Evolutionary conservation across 2,888 invertebrate genomes (phyloP).

Genomic region (Philhelius pedissequus): DNA sequence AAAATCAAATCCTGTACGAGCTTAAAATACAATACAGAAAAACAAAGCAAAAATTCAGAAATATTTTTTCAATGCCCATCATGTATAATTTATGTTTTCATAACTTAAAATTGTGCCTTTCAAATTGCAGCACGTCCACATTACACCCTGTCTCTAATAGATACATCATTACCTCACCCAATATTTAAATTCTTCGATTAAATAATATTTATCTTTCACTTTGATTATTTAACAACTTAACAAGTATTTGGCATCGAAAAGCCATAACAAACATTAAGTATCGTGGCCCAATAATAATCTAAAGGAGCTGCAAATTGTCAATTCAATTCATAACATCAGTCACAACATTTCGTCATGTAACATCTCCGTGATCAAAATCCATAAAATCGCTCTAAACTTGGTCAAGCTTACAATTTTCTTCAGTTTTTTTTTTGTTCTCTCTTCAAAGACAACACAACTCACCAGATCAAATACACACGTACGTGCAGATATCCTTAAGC

Average conservation of each 20-base stretch:
- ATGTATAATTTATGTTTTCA: no score
- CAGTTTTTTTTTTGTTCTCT: neutral
- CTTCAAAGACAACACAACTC: neutral
- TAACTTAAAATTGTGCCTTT: neutral
- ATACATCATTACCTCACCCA: slow-evolving; percentile 44
- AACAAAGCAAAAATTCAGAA: no score
- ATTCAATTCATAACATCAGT: slow-evolving; percentile 43
- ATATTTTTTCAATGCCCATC: neutral
- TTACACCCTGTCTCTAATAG: neutral
- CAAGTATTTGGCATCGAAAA: slow-evolving; percentile 26
- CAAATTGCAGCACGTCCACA: neutral
- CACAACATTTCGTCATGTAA: slow-evolving; percentile 53
- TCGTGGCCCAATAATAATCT: slow-evolving; percentile 24
- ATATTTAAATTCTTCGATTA: slow-evolving; percentile 25
- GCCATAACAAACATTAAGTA: neutral
- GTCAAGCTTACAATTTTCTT: slow-evolving; percentile 25
- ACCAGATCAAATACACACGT: slow-evolving; percentile 30
- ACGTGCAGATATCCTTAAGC: slow-evolving; percentile 21
- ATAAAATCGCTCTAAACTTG: slow-evolving; percentile 38
- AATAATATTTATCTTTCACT: slow-evolving; percentile 20
- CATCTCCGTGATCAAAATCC: slow-evolving; percentile 56
- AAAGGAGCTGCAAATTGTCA: slow-evolving; percentile 35
- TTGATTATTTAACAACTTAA: slow-evolving; percentile 29
- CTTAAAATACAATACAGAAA: no score
- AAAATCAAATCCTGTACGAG: no score